phyloP scores from a whole-genome alignment of 1,140 invertebrate species.

The Drosophila arizonae region DNA sequence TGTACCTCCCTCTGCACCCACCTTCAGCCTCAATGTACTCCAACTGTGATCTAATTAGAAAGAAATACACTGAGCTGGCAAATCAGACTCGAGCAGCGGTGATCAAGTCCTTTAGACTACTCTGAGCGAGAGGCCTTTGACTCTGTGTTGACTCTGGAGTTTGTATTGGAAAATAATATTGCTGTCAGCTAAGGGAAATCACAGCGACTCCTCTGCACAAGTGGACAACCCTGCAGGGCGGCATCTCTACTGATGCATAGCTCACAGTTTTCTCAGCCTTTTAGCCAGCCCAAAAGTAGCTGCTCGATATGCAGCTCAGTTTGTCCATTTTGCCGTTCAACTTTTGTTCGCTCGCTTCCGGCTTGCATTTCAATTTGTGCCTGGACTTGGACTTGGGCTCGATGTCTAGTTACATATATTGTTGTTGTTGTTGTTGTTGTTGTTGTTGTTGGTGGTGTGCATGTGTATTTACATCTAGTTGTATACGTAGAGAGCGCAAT shows the following conservation, averaged over 20 bases:
- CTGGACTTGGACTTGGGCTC: slow-evolving; percentile 38
- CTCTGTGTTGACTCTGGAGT: too few species aligned
- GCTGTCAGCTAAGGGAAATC: too few species aligned
- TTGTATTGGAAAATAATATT: too few species aligned
- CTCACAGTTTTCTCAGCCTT: background rate
- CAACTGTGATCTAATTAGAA: background rate
- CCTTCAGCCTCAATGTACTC: too few species aligned
- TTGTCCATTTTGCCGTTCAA: background rate
- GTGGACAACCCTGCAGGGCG: background rate
- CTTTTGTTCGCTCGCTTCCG: background rate
- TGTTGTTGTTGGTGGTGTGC: too few species aligned
- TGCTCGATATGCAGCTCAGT: background rate
- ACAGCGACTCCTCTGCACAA: too few species aligned
- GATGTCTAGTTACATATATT: slow-evolving; percentile 46
- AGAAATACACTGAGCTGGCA: too few species aligned
- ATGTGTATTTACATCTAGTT: slow-evolving; percentile 2
- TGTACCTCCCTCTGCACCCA: too few species aligned
- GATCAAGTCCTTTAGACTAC: too few species aligned
- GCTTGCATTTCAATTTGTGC: slow-evolving; percentile 64
- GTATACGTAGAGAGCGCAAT: slow-evolving; percentile 13
- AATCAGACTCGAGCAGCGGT: too few species aligned
- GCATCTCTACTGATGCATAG: background rate
- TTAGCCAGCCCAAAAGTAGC: background rate
- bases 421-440: background rate
- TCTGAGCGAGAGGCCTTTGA: too few species aligned